Evolutionary conservation across 2,888 invertebrate species (phyloP), one percentile per base, ranked within the genome.

Genomic region (Apodemia duryi): DNA sequence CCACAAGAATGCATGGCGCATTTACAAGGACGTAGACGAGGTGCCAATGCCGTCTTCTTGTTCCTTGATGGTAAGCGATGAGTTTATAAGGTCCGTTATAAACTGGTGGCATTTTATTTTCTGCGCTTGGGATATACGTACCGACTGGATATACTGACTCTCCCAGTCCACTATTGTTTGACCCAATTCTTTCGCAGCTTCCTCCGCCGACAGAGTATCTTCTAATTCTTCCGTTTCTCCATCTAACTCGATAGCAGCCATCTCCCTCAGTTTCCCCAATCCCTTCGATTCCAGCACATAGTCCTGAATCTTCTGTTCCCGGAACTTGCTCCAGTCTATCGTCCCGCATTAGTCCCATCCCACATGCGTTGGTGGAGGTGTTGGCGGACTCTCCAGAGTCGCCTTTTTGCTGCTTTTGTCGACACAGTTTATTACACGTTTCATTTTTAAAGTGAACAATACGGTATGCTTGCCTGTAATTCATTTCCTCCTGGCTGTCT

Each of bases 1-100:
- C 65, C 65, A 63, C 62, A 54, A 43, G 65, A 63, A 67, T 65
- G 62, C 62, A 54, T 46, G 28, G 66, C 62, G 49, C 66, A 67
- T 35, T 67, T 61, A 57, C 64, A 63, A 1, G 64, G 49, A 49
- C 13, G 60, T 68, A 68, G 54, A 68, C 66, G 65, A 65, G 51
- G 43, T 68, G 67, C 49, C 64, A 65, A 65, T 63, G 52, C 7
- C 2, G 51, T 9, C 38, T 29, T 32, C 35, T 11, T 52, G 63
- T 32, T 52, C 52, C 38, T 38, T 32, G 49, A 63, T 63, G n/a
- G 35, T 7, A 13, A 63, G 63, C 63, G 63, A 63, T 63, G 21
- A 63, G 35, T 52, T 63, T 63, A 35, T 51, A 63, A 63, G 63
- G 63, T 49, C 49, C 49, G 13, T 13, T 49, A 49, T 49, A 49